phyloP scores from a whole-genome alignment of 2,888 invertebrate species.

The Fragum sueziense region DNA sequence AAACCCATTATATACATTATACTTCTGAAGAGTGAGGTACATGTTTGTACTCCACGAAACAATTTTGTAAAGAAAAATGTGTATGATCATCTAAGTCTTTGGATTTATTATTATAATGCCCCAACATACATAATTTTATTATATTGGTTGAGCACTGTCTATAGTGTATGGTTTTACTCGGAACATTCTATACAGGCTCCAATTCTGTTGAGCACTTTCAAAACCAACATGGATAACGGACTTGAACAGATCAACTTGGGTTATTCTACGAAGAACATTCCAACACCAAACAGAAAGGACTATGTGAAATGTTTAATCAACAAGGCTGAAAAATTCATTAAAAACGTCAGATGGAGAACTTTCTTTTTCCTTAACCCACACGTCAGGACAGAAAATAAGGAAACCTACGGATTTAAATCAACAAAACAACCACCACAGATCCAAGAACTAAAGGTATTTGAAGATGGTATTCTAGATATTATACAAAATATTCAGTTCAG shows the following conservation, averaged over 20 bases:
- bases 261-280: constrained; percentile 1
- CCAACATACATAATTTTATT: too few species aligned
- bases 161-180: too few species aligned
- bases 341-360: constrained; percentile 1
- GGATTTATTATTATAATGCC: too few species aligned
- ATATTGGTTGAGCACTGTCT: too few species aligned
- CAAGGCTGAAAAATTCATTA: background rate
- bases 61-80: too few species aligned
- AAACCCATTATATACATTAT: too few species aligned
- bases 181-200: background rate
- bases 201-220: constrained; percentile 7
- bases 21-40: too few species aligned
- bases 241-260: background rate
- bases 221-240: constrained; percentile 7
- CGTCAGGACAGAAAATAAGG: background rate
- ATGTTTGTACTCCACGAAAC: too few species aligned
- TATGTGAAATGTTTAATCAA: constrained; percentile 5
- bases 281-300: background rate
- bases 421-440: constrained; percentile 6
- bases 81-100: too few species aligned
- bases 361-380: constrained; percentile 8
- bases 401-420: constrained; percentile 11
- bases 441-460: background rate
- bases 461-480: constrained; percentile 6
- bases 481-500: constrained; percentile 1